These are phyloP conservation scores for Vulpes ferrilata DNA, from an alignment of 2,113 vertebrate genomes.

Conservation along the genomic window DNA sequence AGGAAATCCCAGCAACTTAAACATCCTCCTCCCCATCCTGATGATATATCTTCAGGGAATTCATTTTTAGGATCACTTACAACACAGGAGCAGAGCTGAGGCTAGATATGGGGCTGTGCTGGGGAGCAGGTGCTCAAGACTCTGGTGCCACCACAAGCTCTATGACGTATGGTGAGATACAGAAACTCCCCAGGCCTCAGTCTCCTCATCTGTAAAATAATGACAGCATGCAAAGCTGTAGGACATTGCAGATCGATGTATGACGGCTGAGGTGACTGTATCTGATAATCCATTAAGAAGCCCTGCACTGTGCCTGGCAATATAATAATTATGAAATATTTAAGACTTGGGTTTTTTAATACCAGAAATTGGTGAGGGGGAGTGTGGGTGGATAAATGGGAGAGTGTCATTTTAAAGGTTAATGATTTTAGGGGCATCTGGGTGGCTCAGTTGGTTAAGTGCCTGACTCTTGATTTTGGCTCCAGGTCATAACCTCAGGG, in stretches of 20 bases:
- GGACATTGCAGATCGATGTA: not conserved
- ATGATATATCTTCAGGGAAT: not conserved
- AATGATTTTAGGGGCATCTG: not conserved
- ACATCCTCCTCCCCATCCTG: not conserved
- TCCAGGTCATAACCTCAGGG: not conserved
- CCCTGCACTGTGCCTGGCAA: not conserved
- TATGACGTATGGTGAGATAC: not conserved
- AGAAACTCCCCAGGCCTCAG: not conserved
- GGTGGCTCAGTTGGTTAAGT: not conserved
- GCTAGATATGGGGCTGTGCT: not conserved
- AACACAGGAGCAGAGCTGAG: not conserved
- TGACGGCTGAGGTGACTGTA: not conserved
- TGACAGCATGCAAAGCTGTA: too few species aligned
- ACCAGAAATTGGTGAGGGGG: not conserved
- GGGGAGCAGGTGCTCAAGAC: not conserved
- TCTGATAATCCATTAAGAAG: not conserved
- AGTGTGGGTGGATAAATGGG: not conserved
- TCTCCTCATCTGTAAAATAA: not conserved
- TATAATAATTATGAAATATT: not conserved
- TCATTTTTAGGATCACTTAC: not conserved
- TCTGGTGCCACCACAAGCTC: not conserved
- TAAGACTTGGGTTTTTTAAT: not conserved
- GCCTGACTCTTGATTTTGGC: not conserved
- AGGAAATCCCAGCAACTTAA: not conserved
- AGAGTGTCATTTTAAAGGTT: not conserved